phyloP scores from a whole-genome alignment of 2,797 vertebrate species.

The Tinamus major region DNA sequence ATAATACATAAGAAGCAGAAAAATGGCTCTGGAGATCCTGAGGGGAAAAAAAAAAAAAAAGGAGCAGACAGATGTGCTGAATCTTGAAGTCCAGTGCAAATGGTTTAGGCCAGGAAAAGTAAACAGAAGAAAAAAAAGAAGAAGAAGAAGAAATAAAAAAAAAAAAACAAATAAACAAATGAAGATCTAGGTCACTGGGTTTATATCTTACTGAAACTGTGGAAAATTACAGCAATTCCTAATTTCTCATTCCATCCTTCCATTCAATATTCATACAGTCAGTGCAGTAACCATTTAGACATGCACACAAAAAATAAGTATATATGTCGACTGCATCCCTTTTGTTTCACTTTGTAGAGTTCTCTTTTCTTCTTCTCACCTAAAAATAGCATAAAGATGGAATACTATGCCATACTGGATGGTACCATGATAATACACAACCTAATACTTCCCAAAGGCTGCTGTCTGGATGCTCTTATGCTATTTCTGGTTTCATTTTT shows the following conservation, averaged over 20 bases:
- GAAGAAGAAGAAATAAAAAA: neutral
- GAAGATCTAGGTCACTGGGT: neutral
- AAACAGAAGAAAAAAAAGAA: neutral
- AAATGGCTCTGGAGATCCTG: conserved; percentile 49
- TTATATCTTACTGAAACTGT: neutral
- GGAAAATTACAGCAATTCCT: neutral
- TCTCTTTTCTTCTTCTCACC: neutral
- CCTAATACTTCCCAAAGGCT: neutral
- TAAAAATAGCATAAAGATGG: neutral
- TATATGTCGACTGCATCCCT: neutral
- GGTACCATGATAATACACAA: neutral
- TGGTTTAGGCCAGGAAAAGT: conserved; percentile 58
- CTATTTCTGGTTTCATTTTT: neutral
- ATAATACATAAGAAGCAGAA: conserved; percentile 60
- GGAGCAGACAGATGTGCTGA: conserved; percentile 69
- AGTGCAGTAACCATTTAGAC: neutral
- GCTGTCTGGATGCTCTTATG: neutral
- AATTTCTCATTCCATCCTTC: neutral
- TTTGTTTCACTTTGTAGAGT: neutral
- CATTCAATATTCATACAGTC: neutral
- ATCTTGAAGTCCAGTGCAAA: conserved; percentile 64
- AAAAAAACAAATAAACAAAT: neutral
- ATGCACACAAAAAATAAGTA: neutral
- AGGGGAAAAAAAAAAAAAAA: neutral
- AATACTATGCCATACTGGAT: neutral